A percentile compares a stretch with the other conserved stretches of the same genome.
phyloP scores from a whole-genome alignment of 2,888 invertebrate genomes.

The Himalopsyche kuldschensis region DNA sequence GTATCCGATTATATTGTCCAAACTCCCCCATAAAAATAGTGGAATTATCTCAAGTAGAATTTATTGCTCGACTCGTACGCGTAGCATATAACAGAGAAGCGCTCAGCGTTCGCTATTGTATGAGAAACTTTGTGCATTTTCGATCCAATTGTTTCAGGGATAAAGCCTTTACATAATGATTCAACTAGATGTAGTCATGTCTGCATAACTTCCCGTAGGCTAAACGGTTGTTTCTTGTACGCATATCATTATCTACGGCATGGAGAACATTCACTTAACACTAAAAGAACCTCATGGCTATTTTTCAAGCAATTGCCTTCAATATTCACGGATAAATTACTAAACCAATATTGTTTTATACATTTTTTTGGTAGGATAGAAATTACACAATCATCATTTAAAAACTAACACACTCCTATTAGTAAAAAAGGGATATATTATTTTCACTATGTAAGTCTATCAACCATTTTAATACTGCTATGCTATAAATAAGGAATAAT shows the following conservation, averaged over 20 bases:
- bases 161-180: slow-evolving; percentile 1
- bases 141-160: slow-evolving; percentile 13
- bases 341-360: no score
- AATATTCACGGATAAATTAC: background rate
- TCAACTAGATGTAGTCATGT: slow-evolving; percentile 4
- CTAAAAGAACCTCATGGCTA: background rate
- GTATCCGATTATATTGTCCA: slow-evolving; percentile 30
- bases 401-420: no score
- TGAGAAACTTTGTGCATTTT: slow-evolving; percentile 19
- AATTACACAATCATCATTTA: no score
- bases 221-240: slow-evolving; percentile 5
- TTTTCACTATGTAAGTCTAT: no score
- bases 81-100: slow-evolving; percentile 9
- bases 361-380: no score
- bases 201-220: slow-evolving; percentile 21
- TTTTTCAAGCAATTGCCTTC: background rate
- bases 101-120: slow-evolving; percentile 8
- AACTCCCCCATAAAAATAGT: slow-evolving; percentile 15
- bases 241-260: slow-evolving; percentile 4
- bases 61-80: slow-evolving; percentile 12
- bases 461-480: no score
- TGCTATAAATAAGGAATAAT: no score
- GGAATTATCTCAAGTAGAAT: slow-evolving; percentile 24
- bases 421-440: no score
- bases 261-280: background rate